Evolutionary conservation across 2,113 vertebrate genomes (phyloP).

Genomic region (Oenanthe melanoleuca): DNA sequence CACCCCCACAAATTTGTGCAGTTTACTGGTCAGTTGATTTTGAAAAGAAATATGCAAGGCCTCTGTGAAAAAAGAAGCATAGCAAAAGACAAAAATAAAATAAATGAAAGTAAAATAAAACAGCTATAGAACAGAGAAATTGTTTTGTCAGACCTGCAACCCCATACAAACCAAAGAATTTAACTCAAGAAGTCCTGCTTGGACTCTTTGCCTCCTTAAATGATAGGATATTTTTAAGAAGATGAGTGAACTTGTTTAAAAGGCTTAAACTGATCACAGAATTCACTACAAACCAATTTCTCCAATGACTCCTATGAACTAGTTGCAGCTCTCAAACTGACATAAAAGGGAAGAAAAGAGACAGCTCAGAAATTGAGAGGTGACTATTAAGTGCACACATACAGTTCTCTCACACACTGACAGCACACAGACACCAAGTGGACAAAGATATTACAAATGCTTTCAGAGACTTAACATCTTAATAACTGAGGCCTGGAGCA

Average conservation of each 20-base stretch:
- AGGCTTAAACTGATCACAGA: not conserved
- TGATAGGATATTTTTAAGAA: not conserved
- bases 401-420: not conserved
- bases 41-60: conserved; percentile 12
- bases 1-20: not conserved
- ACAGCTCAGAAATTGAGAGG: not conserved
- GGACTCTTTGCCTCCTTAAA: not conserved
- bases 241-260: not conserved
- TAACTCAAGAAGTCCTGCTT: not conserved
- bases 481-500: not conserved
- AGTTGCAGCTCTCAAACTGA: conserved; percentile 47
- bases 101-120: not conserved
- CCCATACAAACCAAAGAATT: conserved; percentile 46
- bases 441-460: not conserved
- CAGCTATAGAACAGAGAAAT: not conserved
- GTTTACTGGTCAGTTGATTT: not conserved
- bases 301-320: not conserved
- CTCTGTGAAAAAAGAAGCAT: not conserved
- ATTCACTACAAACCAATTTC: not conserved
- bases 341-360: not conserved
- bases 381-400: not conserved
- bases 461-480: not conserved
- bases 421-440: not conserved
- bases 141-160: conserved; percentile 7
- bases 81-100: not conserved